These are phyloP conservation scores for Tachystola acroxantha DNA, from an alignment of 2,888 invertebrate genomes.

Conservation along the genomic window DNA sequence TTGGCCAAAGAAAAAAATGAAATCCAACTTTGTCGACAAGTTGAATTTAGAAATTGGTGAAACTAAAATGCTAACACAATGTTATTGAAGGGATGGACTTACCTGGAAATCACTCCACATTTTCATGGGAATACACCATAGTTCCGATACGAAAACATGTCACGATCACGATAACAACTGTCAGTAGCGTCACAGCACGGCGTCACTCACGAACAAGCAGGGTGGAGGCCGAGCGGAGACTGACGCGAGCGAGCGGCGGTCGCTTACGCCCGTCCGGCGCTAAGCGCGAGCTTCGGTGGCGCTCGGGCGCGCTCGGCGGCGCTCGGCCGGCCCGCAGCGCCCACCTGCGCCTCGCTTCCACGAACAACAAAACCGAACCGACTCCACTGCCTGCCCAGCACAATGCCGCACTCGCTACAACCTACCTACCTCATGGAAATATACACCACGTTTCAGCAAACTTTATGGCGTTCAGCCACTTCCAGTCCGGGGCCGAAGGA, in stretches of 20 bases:
- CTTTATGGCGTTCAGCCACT: conserved; percentile 13
- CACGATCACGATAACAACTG: conserved; percentile 77
- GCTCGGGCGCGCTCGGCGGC: conserved; percentile 28
- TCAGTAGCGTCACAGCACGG: conserved; percentile 66
- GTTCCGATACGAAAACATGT: conserved; percentile 76
- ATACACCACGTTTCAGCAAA: conserved; percentile 30
- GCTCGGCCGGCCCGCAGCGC: conserved; percentile 39
- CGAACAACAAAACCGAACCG: conserved; percentile 66
- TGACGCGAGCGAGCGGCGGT: conserved; percentile 34
- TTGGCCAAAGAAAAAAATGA: conserved; percentile 15
- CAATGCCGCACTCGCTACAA: conserved; percentile 41
- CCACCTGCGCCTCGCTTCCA: conserved; percentile 72
- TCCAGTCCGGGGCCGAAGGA: neutral
- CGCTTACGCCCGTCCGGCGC: conserved; percentile 12
- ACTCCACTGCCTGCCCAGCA: conserved; percentile 37
- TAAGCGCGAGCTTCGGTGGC: conserved; percentile 26
- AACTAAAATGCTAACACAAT: conserved; percentile 8
- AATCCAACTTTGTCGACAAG: conserved; percentile 16
- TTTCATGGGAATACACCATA: conserved; percentile 77
- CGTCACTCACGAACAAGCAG: conserved; percentile 58
- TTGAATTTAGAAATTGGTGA: conserved; percentile 10
- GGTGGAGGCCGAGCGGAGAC: conserved; percentile 69
- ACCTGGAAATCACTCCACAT: conserved; percentile 79
- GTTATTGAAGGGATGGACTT: conserved; percentile 26
- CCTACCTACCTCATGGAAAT: conserved; percentile 37